These are phyloP conservation scores for Chloromyia formosa DNA, from an alignment of 2,888 invertebrate species.

Conservation along the genomic window DNA sequence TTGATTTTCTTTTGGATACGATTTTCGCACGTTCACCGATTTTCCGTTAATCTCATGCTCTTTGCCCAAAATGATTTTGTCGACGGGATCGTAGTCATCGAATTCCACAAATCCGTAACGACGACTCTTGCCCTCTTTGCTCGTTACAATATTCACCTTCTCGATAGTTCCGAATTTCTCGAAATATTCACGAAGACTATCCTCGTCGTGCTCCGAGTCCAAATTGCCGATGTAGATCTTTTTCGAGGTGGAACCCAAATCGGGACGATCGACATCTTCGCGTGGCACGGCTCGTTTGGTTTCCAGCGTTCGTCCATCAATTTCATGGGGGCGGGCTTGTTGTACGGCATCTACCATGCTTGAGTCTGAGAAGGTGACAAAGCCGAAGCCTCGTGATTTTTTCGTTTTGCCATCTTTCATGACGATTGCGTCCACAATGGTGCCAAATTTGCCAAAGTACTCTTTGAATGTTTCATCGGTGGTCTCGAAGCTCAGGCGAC, in stretches of 20 bases:
- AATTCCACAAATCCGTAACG: slow-evolving; percentile 31
- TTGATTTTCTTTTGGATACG: slow-evolving; percentile 43
- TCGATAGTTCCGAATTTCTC: slow-evolving; percentile 23
- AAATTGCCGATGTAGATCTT: slow-evolving; percentile 36
- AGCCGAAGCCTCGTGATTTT: slow-evolving; percentile 30
- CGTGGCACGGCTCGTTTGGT: slow-evolving; percentile 34
- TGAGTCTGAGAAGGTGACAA: slow-evolving; percentile 32
- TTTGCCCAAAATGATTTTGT: slow-evolving; percentile 26
- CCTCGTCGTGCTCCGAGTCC: slow-evolving; percentile 25
- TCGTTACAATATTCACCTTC: slow-evolving; percentile 28
- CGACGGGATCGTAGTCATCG: slow-evolving; percentile 26
- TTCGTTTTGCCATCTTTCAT: slow-evolving; percentile 39
- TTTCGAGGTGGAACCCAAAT: slow-evolving; percentile 27
- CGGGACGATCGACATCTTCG: slow-evolving; percentile 38
- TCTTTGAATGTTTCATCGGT: slow-evolving; percentile 37
- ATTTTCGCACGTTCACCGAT: slow-evolving; percentile 27
- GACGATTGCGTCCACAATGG: slow-evolving; percentile 27
- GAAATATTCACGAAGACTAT: slow-evolving; percentile 23
- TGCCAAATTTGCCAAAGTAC: slow-evolving; percentile 27
- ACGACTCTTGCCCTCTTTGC: slow-evolving; percentile 27
- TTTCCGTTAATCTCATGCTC: slow-evolving; percentile 30
- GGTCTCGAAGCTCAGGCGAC: slow-evolving; percentile 29
- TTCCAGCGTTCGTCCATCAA: slow-evolving; percentile 28
- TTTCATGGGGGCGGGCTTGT: slow-evolving; percentile 31
- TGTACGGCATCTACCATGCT: slow-evolving; percentile 36